These are phyloP conservation scores for Rhagonycha lutea DNA, from an alignment of 2,888 invertebrate species.

Conservation along the genomic window DNA sequence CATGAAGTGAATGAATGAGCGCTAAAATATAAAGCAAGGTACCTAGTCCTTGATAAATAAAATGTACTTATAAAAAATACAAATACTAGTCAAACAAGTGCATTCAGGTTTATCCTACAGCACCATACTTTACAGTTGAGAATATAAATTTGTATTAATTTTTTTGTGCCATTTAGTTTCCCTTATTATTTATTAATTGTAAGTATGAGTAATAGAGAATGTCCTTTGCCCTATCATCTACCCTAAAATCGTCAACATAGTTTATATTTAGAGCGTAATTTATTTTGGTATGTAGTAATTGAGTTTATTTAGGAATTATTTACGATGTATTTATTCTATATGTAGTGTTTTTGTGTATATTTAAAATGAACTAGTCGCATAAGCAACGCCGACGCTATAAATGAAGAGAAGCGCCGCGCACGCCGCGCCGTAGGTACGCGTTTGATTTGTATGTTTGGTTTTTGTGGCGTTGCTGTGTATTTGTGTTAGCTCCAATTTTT, in stretches of 20 bases:
- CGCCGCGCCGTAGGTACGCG: constrained; percentile 1
- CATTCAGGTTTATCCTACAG: constrained; percentile 55
- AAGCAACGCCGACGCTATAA: constrained; percentile 41
- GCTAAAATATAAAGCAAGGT: constrained; percentile 12
- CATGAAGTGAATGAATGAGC: constrained; percentile 31
- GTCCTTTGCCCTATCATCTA: constrained; percentile 25
- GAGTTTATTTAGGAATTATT: constrained; percentile 36
- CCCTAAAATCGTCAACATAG: constrained; percentile 43
- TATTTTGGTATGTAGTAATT: constrained; percentile 38
- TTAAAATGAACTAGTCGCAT: constrained; percentile 36
- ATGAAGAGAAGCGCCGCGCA: constrained; percentile 27
- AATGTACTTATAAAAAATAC: constrained; percentile 53
- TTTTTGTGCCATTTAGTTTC: constrained; percentile 48
- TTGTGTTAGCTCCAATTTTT: constrained; percentile 31
- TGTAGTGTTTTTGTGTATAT: constrained; percentile 54
- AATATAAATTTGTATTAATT: constrained; percentile 46
- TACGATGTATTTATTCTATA: constrained; percentile 43
- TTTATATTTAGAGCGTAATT: constrained; percentile 40
- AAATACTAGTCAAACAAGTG: constrained; percentile 56
- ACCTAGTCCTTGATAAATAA: constrained; percentile 29
- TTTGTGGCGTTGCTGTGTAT: constrained; percentile 43
- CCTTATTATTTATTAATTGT: constrained; percentile 18
- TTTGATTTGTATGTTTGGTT: constrained; percentile 37
- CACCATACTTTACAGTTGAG: constrained; percentile 43
- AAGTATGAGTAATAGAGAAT: constrained; percentile 23